phyloP scores from a whole-genome alignment of 2,888 invertebrate genomes.

The Elegia similella region DNA sequence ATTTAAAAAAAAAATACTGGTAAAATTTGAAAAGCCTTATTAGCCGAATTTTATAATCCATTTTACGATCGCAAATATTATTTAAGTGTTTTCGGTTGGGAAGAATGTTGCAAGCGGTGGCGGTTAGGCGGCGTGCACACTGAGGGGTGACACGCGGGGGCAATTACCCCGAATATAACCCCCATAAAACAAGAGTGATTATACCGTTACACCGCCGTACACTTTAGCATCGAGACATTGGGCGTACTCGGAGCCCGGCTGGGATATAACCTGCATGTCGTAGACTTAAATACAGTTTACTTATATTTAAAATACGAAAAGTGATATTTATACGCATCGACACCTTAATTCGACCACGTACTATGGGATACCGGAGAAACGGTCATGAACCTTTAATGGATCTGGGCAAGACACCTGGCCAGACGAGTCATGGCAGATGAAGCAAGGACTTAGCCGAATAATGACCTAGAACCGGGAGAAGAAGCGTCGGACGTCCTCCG shows the following conservation, averaged over 20 bases:
- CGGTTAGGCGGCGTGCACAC: slow-evolving; percentile 44
- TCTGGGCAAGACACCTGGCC: no score
- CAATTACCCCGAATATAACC: slow-evolving; percentile 63
- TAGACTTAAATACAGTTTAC: no score
- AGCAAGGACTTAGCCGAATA: no score
- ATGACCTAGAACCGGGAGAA: no score
- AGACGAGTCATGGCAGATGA: no score
- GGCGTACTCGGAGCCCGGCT: slow-evolving; percentile 45
- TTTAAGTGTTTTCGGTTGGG: slow-evolving; percentile 28
- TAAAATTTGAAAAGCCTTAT: slow-evolving; percentile 21
- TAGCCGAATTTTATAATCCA: slow-evolving; percentile 24
- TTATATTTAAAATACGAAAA: no score
- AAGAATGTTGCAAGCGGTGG: slow-evolving; percentile 42
- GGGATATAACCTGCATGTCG: slow-evolving; percentile 49
- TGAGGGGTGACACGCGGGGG: slow-evolving; percentile 41
- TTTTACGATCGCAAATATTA: slow-evolving; percentile 22
- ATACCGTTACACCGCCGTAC: slow-evolving; percentile 44
- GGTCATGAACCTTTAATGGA: no score
- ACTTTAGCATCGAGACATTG: slow-evolving; percentile 59
- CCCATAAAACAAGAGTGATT: slow-evolving; percentile 57
- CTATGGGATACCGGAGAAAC: no score
- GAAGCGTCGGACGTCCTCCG: no score
- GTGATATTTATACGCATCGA: no score
- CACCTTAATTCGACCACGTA: no score
- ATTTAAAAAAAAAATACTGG: background rate